phyloP scores from a whole-genome alignment of 2,113 vertebrate genomes.

The Atherinomorus stipes region DNA sequence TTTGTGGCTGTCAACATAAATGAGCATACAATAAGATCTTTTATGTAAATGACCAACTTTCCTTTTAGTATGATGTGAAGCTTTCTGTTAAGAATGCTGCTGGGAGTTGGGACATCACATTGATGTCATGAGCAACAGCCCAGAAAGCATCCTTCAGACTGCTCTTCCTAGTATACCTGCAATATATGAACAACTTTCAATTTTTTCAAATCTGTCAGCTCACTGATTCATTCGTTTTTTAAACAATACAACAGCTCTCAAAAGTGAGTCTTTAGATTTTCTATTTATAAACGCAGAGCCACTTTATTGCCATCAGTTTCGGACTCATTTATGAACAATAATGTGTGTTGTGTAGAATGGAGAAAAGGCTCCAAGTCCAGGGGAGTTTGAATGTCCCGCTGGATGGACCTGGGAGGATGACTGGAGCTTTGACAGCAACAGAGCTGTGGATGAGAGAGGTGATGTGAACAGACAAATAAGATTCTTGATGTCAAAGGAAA shows the following conservation, averaged over 20 bases:
- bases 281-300: no score
- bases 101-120: neutral
- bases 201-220: no score
- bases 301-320: no score
- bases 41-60: neutral
- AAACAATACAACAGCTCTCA: no score
- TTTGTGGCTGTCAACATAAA: conserved; percentile 1
- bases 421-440: conserved; percentile 92
- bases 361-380: conserved; percentile 86
- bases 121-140: neutral
- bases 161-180: no score
- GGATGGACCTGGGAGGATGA: conserved; percentile 95
- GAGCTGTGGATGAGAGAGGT: conserved; percentile 96
- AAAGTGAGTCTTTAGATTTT: no score
- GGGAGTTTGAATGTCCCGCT: conserved; percentile 87
- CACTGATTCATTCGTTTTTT: no score
- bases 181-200: no score
- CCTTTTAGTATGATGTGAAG: neutral
- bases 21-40: neutral
- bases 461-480: conserved; percentile 12
- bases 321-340: no score
- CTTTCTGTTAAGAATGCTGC: neutral
- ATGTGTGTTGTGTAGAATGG: conserved; percentile 87
- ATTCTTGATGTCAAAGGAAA: no score
- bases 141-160: neutral